Conservation (phyloP, 2,888 invertebrate species). For the Lochmaea crataegi region DNA sequence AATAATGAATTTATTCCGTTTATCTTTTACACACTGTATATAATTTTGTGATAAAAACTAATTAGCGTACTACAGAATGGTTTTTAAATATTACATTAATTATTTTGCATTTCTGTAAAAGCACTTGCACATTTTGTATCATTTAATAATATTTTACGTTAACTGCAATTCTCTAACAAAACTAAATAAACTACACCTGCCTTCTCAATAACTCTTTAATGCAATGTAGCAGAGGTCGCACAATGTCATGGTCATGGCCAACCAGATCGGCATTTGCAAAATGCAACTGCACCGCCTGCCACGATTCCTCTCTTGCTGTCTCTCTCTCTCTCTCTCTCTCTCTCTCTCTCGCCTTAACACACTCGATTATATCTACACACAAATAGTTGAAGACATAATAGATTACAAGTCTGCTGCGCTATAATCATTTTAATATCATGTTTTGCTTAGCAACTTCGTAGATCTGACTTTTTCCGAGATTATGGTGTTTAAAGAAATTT, state of each 20-base stretch:
- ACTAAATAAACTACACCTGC: conserved; percentile 20
- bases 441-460: conserved; percentile 6
- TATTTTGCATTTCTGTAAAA: not conserved
- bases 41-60: too few relatives aligned
- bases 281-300: conserved; percentile 53
- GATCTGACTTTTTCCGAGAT: not conserved
- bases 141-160: not conserved
- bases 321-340: too few relatives aligned
- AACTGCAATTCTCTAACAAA: conserved; percentile 15
- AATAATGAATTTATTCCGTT: too few relatives aligned
- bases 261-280: conserved; percentile 65
- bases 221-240: conserved; percentile 59
- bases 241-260: conserved; percentile 67
- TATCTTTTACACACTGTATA: too few relatives aligned
- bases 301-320: conserved; percentile 22
- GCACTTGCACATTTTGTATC: not conserved
- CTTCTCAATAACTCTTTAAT: conserved; percentile 15
- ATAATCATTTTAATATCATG: conserved; percentile 17
- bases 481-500: not conserved
- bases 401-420: conserved; percentile 16
- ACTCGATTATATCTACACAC: conserved; percentile 20
- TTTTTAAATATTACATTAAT: not conserved
- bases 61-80: too few relatives aligned
- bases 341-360: conserved; percentile 6
- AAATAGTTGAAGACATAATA: conserved; percentile 30